Evolutionary conservation across 2,113 vertebrate species (phyloP), one percentile per base, ranked within the genome.

Genomic region (Buteo buteo): DNA sequence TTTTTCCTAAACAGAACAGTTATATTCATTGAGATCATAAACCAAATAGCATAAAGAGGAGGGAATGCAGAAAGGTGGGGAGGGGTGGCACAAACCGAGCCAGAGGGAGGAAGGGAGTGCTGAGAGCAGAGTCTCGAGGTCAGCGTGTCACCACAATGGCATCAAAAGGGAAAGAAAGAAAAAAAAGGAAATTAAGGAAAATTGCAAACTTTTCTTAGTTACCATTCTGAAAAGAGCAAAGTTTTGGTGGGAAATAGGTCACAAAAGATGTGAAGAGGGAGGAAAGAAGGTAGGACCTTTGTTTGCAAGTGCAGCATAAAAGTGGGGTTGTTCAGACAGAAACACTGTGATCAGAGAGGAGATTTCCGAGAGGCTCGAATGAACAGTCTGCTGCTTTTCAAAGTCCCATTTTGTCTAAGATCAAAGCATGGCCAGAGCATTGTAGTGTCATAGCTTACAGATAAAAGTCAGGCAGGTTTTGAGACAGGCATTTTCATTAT

Each of bases 1-100:
- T 94, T 85, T 83, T 72, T 11, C 61, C 87, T 91, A 95, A 96
- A 82, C 74, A 91, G 87, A 95, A 61, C 10, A 76, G 87, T 90
- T 82, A 42, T 28, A 82, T 88, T 93, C 87, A 86, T 34, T 76
- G 85, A 96, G 58, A 73, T 93, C 87, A 96, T 88, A 91, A 96
- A 95, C 45, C 70, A 94, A 91, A 93, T 19, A 91, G 31, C 62
- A 82, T 77, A 85, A 96, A 91, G 90, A 86, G 14, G 42, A 91
- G 49, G 40, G 40, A 87, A 71, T 0, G 4, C 31, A 29, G 71
- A 54, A 82, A 90, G 81, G 73, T 90, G 62, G 82, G 78, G 66
- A 89, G 36, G 49, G 58, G 44, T 88, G 90, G 74, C 62, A 66
- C 4, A 9, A 87, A 49, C 50, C 40, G 62, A 96, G 85, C 22